These are phyloP conservation scores for Araneus ventricosus DNA, from an alignment of 1,140 invertebrate species.

Conservation along the genomic window DNA sequence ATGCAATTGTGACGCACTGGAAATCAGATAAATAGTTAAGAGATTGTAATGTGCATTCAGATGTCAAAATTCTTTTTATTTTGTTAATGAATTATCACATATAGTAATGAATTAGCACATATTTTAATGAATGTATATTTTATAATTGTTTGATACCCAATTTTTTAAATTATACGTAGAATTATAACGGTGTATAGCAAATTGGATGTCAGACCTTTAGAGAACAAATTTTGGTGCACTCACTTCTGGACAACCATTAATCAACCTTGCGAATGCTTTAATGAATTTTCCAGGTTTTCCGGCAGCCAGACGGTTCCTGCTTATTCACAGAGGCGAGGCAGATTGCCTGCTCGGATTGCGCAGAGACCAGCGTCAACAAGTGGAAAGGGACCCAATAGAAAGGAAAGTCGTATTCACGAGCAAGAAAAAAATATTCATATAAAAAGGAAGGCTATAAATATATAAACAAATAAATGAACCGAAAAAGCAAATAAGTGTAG, in stretches of 20 bases:
- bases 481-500: conserved; percentile 41
- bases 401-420: background rate
- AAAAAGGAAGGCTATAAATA: background rate
- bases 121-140: too few species aligned
- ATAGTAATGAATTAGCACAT: too few species aligned
- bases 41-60: too few species aligned
- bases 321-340: conserved; percentile 38
- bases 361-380: conserved; percentile 36
- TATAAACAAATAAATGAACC: conserved; percentile 36
- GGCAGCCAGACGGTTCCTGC: background rate
- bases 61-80: too few species aligned
- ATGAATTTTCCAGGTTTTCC: conserved; percentile 49
- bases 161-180: background rate
- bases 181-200: background rate
- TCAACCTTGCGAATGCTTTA: conserved; percentile 47
- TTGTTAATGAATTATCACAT: too few species aligned
- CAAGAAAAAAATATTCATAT: background rate
- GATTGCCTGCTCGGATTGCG: background rate
- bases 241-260: conserved; percentile 48
- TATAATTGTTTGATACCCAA: too few species aligned
- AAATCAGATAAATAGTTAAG: too few species aligned
- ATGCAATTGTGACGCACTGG: too few species aligned
- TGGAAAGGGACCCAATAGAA: background rate
- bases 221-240: background rate
- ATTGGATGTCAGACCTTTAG: background rate